Evolutionary conservation across 2,113 vertebrate species (phyloP).

Genomic region (Tetraodon nigroviridis): DNA sequence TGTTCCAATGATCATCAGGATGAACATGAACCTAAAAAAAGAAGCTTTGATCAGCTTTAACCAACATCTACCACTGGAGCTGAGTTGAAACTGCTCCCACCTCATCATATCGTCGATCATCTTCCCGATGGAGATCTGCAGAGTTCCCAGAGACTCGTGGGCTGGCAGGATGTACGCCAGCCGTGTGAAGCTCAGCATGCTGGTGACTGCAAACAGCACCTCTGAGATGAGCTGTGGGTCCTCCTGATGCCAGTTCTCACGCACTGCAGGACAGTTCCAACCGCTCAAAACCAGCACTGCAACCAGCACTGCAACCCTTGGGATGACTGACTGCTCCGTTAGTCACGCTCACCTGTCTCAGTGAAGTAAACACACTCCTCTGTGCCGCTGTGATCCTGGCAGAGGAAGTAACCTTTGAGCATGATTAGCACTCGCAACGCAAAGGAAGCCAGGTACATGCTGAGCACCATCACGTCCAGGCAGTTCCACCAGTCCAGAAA

Average conservation of each 20-base stretch:
- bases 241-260: slow-evolving; percentile 79
- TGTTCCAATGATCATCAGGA: slow-evolving; percentile 88
- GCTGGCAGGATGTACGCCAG: slow-evolving; percentile 87
- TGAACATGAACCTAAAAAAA: slow-evolving; percentile 83
- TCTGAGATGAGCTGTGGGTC: slow-evolving; percentile 87
- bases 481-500: slow-evolving; percentile 90
- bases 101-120: slow-evolving; percentile 93
- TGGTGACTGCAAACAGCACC: slow-evolving; percentile 88
- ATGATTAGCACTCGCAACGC: slow-evolving; percentile 77
- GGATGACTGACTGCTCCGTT: neutral
- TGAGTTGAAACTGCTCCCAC: slow-evolving; percentile 42
- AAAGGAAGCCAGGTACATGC: slow-evolving; percentile 87
- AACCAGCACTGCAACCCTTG: neutral
- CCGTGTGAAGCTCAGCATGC: slow-evolving; percentile 89
- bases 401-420: slow-evolving; percentile 77
- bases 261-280: slow-evolving; percentile 59
- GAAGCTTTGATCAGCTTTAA: neutral
- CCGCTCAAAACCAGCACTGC: neutral
- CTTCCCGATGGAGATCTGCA: slow-evolving; percentile 90
- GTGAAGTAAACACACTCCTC: slow-evolving; percentile 82
- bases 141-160: slow-evolving; percentile 85
- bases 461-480: slow-evolving; percentile 85
- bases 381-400: slow-evolving; percentile 34
- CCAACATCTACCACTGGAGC: neutral
- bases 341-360: slow-evolving; percentile 70